Base-by-base conservation (phyloP, 2,797 vertebrate genomes). In the Melanotaenia boesemani region DNA sequence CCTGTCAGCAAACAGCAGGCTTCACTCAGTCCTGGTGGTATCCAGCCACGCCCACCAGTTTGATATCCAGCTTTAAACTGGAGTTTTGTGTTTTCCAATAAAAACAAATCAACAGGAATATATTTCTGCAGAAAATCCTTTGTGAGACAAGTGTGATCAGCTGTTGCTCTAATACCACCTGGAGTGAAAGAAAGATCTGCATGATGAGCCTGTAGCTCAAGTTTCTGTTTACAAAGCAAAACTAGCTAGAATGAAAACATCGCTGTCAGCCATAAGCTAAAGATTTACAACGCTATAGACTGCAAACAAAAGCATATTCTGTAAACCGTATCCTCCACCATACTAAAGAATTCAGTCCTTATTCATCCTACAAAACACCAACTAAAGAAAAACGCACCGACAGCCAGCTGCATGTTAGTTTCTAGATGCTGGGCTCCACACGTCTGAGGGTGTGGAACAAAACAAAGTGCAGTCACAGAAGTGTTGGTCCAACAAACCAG, bases 401-500 rank as follows among this genome's bases (percentile, higher is more conserved):
- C 36, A 64, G 84, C 62, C 82, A 64, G 58, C 77, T 75, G 81
- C 82, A 74, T 89, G 82, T 75, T 70, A 75, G 81, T 83, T 73
- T 86, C 77, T 77, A 70, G 78, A 86, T 83, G 83, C 61, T 88
- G 85, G 70, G 80, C 18, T 41, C 82, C 79, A 82, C 81, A 82
- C 83, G 41, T 37, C 2, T 55, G 57, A 74, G 79, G 69, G 81
- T 81, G 79, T 77, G 81, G 65, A 75, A 87, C 77, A 64, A 82
- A 69, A 73, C 82, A 89, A 92, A 93, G 87, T 90, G 91, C 89
- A 86, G 81, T 86, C 79, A 84, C 79, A 81, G 86, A 85, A 86
- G 80, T 83, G 86, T 92, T 92, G 93, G 91, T 93, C 92, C 91
- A 81, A 90, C 78, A 86, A 87, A 91, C 86, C 82, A 84, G 77